Evolutionary conservation across 2,113 vertebrate species (phyloP).

Genomic region (Nothocercus nigrocapillus): DNA sequence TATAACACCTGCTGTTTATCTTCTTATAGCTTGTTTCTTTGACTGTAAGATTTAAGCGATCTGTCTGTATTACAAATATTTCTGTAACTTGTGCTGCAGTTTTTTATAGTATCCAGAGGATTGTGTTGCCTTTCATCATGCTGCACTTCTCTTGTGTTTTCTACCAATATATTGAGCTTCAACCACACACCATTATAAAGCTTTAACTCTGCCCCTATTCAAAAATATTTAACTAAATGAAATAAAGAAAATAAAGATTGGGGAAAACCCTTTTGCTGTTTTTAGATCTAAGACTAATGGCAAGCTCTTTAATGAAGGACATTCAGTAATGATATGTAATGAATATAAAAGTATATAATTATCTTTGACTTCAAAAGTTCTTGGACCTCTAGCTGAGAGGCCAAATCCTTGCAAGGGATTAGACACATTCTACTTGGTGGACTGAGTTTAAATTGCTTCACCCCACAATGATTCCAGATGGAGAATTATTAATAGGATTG

Average conservation of each 20-base stretch:
- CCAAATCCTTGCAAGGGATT: background rate
- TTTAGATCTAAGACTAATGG: background rate
- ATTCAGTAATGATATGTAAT: background rate
- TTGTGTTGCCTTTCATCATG: background rate
- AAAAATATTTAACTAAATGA: background rate
- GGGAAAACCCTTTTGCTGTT: accelerated
- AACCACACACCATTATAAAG: background rate
- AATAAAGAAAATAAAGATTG: background rate
- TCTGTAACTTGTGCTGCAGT: background rate
- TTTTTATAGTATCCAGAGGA: background rate
- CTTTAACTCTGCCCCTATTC: background rate
- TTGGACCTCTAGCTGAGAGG: background rate
- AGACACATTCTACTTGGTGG: background rate
- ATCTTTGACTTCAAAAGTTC: background rate
- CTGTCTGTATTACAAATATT: background rate
- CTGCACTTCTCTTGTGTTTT: background rate
- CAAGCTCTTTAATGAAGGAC: background rate
- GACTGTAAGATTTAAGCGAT: background rate
- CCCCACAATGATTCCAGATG: background rate
- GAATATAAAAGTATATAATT: background rate
- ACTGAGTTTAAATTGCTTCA: background rate
- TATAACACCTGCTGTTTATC: background rate
- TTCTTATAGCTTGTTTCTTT: background rate
- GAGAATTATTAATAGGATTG: background rate
- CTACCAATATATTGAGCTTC: background rate